Evolutionary conservation across 1,140 invertebrate species (phyloP), one percentile per base, ranked within the genome.

Genomic region (Pentalonia nigronervosa): DNA sequence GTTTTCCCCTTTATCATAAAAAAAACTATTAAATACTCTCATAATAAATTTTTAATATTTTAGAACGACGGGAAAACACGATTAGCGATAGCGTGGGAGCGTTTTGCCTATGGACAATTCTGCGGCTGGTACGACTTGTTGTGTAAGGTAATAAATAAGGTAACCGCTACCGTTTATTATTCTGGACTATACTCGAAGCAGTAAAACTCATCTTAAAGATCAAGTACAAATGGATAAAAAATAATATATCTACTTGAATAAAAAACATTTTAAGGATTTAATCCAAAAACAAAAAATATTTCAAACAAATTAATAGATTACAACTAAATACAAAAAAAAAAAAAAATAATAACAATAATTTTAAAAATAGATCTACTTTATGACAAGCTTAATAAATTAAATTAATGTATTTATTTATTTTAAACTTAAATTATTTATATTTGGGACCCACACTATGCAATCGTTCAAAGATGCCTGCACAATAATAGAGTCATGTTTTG

Each of bases 71-170:
- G 41, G 36, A 45, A 90, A 90, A 25, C 56, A 90, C 89, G 89
- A 89, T 67, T 90, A 21, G 36, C 53, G 36, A 67, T 60, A 90
- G 36, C 89, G 89, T 90, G 89, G 50, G 53, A 90, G 89, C 89
- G 36, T 45, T 60, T 60, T 0, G 50, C 36, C 34, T 41, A 41
- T 60, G 23, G 23, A 90, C 50, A 60, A 60, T 60, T 60, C 88
- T 90, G 88, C 34, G 88, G 36, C 88, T 90, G 50, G 88, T 90
- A 90, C 88, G 88, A 60, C 88, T 90, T 56, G 88, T 90, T 30
- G 34, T 60, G 50, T 60, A 60, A 41, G 36, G 34, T 60, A 90
- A 90, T 90, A 90, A 90, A 90, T 90, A 90, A 90, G 25, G 36
- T n/a, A 45, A 60, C 50, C 25, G 36, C 36, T 25, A 60, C 88